These are phyloP conservation scores for Uloborus plumipes DNA, from an alignment of 2,888 invertebrate species.

Conservation along the genomic window DNA sequence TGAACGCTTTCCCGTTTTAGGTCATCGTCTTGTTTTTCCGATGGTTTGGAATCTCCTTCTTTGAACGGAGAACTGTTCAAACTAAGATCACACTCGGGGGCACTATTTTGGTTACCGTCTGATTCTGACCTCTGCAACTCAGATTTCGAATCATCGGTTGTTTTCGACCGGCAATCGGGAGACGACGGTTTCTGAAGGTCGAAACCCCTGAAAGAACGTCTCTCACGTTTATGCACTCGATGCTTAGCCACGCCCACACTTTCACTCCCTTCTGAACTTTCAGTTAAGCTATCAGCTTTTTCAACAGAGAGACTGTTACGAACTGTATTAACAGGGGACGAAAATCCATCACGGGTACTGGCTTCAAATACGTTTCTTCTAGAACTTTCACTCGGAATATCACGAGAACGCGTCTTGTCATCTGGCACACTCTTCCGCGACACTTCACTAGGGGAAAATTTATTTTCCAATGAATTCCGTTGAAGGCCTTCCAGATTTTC, in stretches of 20 bases:
- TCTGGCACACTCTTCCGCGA: not conserved
- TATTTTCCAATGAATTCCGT: too few relatives aligned
- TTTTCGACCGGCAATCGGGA: slow-evolving; percentile 34
- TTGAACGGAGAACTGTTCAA: slow-evolving; percentile 51
- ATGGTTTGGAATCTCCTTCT: slow-evolving; percentile 37
- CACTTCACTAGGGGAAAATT: not conserved
- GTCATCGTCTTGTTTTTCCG: slow-evolving; percentile 20
- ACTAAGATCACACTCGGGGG: slow-evolving; percentile 56
- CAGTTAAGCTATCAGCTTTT: slow-evolving; percentile 43
- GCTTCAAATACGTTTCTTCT: not conserved
- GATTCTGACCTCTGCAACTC: slow-evolving; percentile 54
- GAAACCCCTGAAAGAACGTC: slow-evolving; percentile 41
- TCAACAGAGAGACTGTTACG: slow-evolving; percentile 1
- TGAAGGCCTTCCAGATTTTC: not conserved
- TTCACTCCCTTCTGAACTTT: slow-evolving; percentile 44
- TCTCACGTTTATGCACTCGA: slow-evolving; percentile 35
- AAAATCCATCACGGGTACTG: too few relatives aligned
- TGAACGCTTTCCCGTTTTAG: slow-evolving; percentile 17
- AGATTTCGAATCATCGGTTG: slow-evolving; percentile 26
- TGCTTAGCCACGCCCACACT: slow-evolving; percentile 2
- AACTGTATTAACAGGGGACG: too few relatives aligned
- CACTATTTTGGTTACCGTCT: slow-evolving; percentile 51
- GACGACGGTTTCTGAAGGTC: slow-evolving; percentile 38
- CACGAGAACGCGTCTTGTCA: too few relatives aligned
- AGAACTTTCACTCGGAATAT: not conserved